Conservation (phyloP, 2,113 vertebrate genomes). For the Athene noctua region DNA sequence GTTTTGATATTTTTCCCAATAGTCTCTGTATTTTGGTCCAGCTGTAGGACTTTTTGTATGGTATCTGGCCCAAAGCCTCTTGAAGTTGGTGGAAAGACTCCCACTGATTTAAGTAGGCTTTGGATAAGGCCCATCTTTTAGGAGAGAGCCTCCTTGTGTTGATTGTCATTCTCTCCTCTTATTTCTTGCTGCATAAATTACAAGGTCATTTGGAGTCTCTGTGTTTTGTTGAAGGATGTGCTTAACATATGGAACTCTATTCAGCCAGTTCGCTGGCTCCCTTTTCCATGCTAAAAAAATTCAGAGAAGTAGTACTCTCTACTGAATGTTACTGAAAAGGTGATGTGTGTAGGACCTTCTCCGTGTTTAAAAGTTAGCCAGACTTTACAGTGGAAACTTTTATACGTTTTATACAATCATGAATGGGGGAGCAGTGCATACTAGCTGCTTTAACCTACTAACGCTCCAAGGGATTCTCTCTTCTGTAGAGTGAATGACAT, state of each 20-base stretch:
- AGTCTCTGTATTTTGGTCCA: background rate
- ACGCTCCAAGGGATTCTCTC: background rate
- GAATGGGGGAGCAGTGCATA: background rate
- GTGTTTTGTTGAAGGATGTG: background rate
- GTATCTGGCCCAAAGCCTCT: background rate
- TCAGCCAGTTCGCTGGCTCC: background rate
- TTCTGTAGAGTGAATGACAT: background rate
- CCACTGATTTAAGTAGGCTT: background rate
- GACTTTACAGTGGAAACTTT: background rate
- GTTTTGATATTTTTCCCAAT: background rate
- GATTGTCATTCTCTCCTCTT: background rate
- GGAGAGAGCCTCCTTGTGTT: background rate
- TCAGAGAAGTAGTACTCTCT: background rate
- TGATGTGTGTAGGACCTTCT: background rate
- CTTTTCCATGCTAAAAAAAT: background rate
- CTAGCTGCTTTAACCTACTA: background rate
- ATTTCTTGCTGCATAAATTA: background rate
- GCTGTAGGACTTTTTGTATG: background rate
- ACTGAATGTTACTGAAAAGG: background rate
- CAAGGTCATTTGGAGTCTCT: background rate
- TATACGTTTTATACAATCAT: background rate
- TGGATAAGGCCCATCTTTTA: background rate
- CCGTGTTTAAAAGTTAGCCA: background rate
- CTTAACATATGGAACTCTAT: background rate
- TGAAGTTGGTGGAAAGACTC: background rate